Conservation (phyloP, 2,797 vertebrate species). For the Oreochromis grahami region DNA sequence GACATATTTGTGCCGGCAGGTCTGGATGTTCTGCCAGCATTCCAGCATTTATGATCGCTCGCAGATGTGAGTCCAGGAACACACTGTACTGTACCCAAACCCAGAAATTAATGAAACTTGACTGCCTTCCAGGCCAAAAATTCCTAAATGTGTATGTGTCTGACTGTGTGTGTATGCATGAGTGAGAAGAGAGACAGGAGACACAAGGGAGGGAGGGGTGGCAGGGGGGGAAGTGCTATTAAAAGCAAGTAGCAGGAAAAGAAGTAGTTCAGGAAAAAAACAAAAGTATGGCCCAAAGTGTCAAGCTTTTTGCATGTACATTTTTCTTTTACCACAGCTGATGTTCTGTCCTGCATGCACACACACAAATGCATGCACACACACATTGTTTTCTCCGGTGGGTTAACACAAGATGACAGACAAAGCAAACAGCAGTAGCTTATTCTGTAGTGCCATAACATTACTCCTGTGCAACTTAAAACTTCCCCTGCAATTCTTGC, state of each 20-base stretch:
- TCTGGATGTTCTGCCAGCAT: constrained; percentile 99
- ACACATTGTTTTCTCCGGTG: constrained; percentile 56
- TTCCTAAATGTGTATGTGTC: constrained; percentile 73
- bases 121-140: constrained; percentile 91
- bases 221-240: constrained; percentile 49
- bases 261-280: constrained; percentile 51
- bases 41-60: constrained; percentile 99
- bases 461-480: constrained; percentile 69
- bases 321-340: constrained; percentile 86
- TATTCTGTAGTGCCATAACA: constrained; percentile 77
- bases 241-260: constrained; percentile 63
- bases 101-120: constrained; percentile 99
- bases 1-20: constrained; percentile 97
- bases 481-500: constrained; percentile 8
- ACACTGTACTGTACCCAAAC: constrained; percentile 98
- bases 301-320: constrained; percentile 84
- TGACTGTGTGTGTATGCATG: constrained; percentile 18
- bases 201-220: constrained; percentile 51
- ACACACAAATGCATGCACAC: constrained; percentile 41
- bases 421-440: constrained; percentile 79
- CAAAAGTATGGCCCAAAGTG: constrained; percentile 45
- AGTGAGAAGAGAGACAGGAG: constrained; percentile 74
- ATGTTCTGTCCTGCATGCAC: constrained; percentile 54
- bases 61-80: constrained; percentile 99
- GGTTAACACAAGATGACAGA: constrained; percentile 77